These are phyloP conservation scores for Acleris literana DNA, from an alignment of 2,888 invertebrate species.

Conservation along the genomic window DNA sequence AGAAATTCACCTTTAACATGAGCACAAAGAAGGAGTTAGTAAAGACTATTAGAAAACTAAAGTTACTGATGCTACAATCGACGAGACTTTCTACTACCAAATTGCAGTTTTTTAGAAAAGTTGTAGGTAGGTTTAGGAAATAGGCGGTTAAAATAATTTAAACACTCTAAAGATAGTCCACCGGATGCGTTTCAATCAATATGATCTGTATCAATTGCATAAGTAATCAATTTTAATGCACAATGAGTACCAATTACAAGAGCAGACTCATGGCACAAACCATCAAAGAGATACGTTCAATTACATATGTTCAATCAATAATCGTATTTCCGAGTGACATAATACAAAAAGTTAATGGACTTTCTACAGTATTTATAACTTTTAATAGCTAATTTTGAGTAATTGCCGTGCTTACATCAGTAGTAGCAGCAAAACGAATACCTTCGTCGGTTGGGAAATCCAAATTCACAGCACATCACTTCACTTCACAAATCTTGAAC, in stretches of 20 bases:
- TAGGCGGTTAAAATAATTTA: too few relatives aligned
- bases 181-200: constrained; percentile 8
- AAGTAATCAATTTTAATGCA: constrained; percentile 18
- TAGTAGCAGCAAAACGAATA: constrained; percentile 16
- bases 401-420: constrained; percentile 20
- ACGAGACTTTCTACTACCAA: too few relatives aligned
- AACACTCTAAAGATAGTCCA: not conserved
- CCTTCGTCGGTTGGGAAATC: constrained; percentile 28
- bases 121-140: too few relatives aligned
- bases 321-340: constrained; percentile 16
- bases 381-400: constrained; percentile 26
- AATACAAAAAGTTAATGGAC: constrained; percentile 29
- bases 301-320: constrained; percentile 22
- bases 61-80: too few relatives aligned
- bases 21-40: too few relatives aligned
- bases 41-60: too few relatives aligned
- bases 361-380: constrained; percentile 27
- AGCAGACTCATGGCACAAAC: constrained; percentile 10
- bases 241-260: constrained; percentile 22
- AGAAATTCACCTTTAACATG: too few relatives aligned
- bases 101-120: too few relatives aligned
- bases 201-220: not conserved
- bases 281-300: constrained; percentile 4
- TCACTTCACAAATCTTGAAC: constrained; percentile 31
- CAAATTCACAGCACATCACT: constrained; percentile 35